phyloP scores from a whole-genome alignment of 1,140 invertebrate species.

The Arion vulgaris region DNA sequence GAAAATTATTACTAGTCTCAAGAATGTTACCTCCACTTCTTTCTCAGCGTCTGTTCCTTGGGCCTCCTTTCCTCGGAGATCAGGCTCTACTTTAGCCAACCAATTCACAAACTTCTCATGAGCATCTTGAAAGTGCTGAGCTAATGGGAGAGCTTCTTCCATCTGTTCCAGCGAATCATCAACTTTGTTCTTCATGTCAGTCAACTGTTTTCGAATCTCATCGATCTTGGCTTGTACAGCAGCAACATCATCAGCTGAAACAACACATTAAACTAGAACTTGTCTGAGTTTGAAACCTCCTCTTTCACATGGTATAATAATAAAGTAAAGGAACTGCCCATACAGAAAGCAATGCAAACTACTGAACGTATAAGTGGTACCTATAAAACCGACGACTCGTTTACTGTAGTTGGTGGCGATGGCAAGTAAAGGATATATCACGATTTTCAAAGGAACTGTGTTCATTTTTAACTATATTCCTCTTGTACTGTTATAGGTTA shows the following conservation, averaged over 20 bases:
- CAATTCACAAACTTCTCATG: slow-evolving; percentile 91
- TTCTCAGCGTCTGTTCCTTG: slow-evolving; percentile 63
- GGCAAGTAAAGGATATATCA: no score
- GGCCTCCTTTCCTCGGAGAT: slow-evolving; percentile 74
- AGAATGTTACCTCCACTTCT: slow-evolving; percentile 59
- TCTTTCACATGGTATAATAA: no score
- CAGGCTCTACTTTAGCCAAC: slow-evolving; percentile 93
- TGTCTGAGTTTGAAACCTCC: no score
- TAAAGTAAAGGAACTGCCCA: no score
- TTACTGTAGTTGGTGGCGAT: no score
- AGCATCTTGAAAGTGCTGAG: slow-evolving; percentile 92
- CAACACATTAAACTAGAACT: background rate
- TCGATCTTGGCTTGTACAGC: slow-evolving; percentile 62
- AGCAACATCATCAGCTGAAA: slow-evolving; percentile 59
- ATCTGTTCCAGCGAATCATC: slow-evolving; percentile 89
- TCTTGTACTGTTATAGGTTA: no score
- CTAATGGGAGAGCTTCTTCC: slow-evolving; percentile 88
- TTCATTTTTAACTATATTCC: no score
- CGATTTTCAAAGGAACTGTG: no score
- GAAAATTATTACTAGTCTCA: no score
- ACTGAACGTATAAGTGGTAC: no score
- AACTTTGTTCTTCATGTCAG: slow-evolving; percentile 87
- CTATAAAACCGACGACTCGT: no score
- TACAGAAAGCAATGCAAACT: no score
- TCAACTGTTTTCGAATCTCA: slow-evolving; percentile 92